phyloP scores from a whole-genome alignment of 1,140 invertebrate species.

The Sinonovacula constricta region DNA sequence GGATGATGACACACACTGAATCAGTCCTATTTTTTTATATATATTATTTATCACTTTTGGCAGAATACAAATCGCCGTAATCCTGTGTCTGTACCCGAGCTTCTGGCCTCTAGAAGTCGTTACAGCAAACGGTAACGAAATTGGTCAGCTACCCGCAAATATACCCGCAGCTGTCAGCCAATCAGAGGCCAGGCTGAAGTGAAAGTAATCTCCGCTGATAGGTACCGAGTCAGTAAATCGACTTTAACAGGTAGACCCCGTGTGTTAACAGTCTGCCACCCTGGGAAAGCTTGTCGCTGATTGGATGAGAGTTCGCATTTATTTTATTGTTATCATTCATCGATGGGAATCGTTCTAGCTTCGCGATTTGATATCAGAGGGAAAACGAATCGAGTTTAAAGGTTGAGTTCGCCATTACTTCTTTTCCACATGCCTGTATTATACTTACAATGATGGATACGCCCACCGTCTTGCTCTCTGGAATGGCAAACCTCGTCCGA shows the following conservation, averaged over 20 bases:
- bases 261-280: slow-evolving; percentile 11
- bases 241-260: slow-evolving; percentile 6
- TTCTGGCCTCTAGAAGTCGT: slow-evolving; percentile 4
- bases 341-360: slow-evolving; percentile 12
- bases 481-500: too few relatives aligned
- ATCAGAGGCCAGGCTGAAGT: slow-evolving; percentile 34
- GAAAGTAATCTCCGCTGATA: slow-evolving; percentile 44
- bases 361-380: slow-evolving; percentile 31
- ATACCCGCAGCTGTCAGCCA: slow-evolving; percentile 29
- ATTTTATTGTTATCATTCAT: slow-evolving; percentile 12
- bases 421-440: too few relatives aligned
- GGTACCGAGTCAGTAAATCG: slow-evolving; percentile 30
- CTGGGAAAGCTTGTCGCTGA: slow-evolving; percentile 6
- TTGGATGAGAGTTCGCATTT: slow-evolving; percentile 17
- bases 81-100: slow-evolving; percentile 41
- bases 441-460: too few relatives aligned
- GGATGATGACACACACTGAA: too few relatives aligned
- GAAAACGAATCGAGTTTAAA: not conserved
- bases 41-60: slow-evolving; percentile 10
- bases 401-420: too few relatives aligned
- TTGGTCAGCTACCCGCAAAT: slow-evolving; percentile 35
- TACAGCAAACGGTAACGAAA: slow-evolving; percentile 35
- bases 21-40: not conserved
- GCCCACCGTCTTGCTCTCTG: too few relatives aligned
- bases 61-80: slow-evolving; percentile 38